Conservation (phyloP, 1,140 invertebrate species). For the Adelges cooleyi region DNA sequence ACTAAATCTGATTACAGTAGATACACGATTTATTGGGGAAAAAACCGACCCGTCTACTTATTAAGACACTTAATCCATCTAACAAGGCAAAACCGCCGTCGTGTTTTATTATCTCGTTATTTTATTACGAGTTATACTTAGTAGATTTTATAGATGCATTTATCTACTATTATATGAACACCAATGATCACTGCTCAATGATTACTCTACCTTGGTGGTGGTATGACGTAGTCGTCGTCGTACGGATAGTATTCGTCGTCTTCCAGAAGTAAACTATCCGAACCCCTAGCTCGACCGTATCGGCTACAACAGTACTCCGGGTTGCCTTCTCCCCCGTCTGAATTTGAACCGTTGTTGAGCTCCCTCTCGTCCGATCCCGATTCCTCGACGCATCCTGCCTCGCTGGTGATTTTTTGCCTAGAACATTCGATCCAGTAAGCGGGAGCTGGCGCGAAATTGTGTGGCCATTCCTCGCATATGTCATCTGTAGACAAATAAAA, state of each 20-base stretch:
- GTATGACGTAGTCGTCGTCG: constrained; percentile 24
- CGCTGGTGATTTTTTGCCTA: constrained; percentile 68
- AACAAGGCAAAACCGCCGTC: too few species aligned
- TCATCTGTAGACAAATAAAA: constrained; percentile 58
- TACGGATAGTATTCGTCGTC: constrained; percentile 32
- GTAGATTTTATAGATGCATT: too few species aligned
- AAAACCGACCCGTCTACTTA: too few species aligned
- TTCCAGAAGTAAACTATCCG: constrained; percentile 30
- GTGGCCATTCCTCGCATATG: constrained; percentile 83
- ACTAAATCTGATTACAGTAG: too few species aligned
- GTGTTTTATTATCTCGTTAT: too few species aligned
- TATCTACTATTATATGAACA: too few species aligned
- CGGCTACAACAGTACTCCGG: constrained; percentile 32
- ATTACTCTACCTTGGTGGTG: constrained; percentile 22
- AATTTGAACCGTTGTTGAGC: constrained; percentile 39
- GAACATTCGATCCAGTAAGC: constrained; percentile 95
- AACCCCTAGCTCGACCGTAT: constrained; percentile 1
- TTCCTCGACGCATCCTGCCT: constrained; percentile 76
- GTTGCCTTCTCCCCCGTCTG: constrained; percentile 32
- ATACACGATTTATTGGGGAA: too few species aligned
- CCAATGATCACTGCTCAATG: too few species aligned
- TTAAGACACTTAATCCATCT: too few species aligned
- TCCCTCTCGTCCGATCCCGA: constrained; percentile 68
- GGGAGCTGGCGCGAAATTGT: constrained; percentile 76
- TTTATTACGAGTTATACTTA: too few species aligned